Evolutionary conservation across 2,888 invertebrate genomes (phyloP).

Genomic region (Leptopilina myrica): DNA sequence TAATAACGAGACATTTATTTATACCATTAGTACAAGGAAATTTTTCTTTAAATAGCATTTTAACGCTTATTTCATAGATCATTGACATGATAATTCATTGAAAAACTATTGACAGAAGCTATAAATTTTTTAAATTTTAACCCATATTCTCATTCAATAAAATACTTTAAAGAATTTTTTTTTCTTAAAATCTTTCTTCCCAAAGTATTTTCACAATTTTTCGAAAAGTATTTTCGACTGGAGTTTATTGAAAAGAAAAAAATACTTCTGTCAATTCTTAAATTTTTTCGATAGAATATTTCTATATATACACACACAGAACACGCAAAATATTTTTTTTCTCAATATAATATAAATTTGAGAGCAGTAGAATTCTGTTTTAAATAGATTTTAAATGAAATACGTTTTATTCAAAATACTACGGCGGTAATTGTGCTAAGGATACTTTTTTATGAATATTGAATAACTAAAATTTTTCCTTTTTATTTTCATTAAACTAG

Average conservation of each 20-base stretch:
- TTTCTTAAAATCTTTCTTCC: no score
- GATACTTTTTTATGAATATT: no score
- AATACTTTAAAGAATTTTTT: neutral
- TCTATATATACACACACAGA: conserved; percentile 17
- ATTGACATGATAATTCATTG: neutral
- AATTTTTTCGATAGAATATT: conserved; percentile 12
- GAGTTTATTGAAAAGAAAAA: neutral
- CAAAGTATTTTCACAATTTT: no score
- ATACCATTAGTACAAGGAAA: conserved; percentile 62
- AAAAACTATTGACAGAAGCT: conserved; percentile 8
- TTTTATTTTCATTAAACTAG: no score
- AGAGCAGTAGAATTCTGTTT: no score
- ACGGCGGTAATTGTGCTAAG: no score
- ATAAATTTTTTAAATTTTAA: neutral
- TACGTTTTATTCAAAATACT: neutral
- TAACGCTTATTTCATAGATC: neutral
- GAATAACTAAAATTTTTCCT: no score
- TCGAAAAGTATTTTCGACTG: no score
- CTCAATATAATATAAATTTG: no score
- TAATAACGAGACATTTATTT: conserved; percentile 53
- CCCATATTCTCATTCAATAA: neutral
- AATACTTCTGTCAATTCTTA: conserved; percentile 4
- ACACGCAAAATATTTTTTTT: conserved; percentile 2
- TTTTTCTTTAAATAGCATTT: conserved; percentile 38
- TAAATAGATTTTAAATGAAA: no score